These are phyloP conservation scores for Trogon melanurus DNA, from an alignment of 2,113 vertebrate species.

Conservation along the genomic window DNA sequence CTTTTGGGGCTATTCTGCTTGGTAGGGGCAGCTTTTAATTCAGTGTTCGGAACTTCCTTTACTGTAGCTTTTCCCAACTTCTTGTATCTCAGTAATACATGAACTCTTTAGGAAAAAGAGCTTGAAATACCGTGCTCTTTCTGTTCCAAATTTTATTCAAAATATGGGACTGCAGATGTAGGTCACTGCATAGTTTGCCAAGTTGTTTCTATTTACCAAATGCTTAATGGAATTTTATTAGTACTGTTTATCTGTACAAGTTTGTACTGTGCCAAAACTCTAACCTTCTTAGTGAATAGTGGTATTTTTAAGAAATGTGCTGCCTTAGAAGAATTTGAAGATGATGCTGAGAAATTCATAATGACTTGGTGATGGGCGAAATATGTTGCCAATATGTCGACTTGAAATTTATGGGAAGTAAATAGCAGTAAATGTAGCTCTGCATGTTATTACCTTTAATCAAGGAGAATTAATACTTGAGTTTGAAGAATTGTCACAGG, in stretches of 20 bases:
- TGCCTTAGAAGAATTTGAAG: background rate
- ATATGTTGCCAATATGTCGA: fast-evolving
- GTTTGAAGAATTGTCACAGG: background rate
- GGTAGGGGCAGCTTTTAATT: background rate
- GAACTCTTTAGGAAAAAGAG: background rate
- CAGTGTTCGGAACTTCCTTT: background rate
- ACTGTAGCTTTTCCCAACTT: background rate
- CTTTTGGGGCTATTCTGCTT: background rate
- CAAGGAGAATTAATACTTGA: background rate
- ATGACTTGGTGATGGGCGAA: background rate
- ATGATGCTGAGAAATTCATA: background rate
- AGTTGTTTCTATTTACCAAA: background rate
- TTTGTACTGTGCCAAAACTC: background rate
- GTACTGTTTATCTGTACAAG: background rate
- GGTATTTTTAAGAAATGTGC: background rate
- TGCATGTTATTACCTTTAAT: background rate
- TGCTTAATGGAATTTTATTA: background rate
- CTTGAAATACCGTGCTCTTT: background rate
- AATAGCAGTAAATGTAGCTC: background rate
- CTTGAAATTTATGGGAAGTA: background rate
- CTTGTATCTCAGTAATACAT: background rate
- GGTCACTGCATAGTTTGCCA: background rate
- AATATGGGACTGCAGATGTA: background rate
- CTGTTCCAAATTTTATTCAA: background rate
- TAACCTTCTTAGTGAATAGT: background rate